Base-by-base conservation (phyloP, 2,888 invertebrate genomes). In the Cephonodes hylas region DNA sequence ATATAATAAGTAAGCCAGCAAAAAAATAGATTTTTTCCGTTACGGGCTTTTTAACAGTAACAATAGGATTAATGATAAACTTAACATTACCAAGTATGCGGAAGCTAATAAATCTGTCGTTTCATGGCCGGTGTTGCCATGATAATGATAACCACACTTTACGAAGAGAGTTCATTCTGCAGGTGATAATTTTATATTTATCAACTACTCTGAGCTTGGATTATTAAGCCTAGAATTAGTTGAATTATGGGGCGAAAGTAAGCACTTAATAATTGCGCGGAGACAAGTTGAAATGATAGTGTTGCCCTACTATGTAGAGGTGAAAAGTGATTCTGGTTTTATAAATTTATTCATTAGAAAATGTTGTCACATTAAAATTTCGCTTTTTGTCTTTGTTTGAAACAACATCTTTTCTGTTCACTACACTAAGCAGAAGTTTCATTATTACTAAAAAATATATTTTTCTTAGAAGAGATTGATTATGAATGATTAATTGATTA, bases 131-230 rank as follows among this genome's bases (percentile, higher is more conserved):
- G 53, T 53, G 53, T 20, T 53, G 18, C 53, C 53, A 53, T 18
- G 53, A 53, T 53, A 53, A 31, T 53, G 10, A 13, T 18, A 31
- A 53, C 31, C 18, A 53, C 53, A 31, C 53, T 46, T 46, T 25
- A 13, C 46, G 15, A 31, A 31, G 18, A 53, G 31, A 31, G 27
- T 53, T 31, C 18, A 53, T 31, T 53, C 27, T 27, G n/a, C 53
- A 18, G 53, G 53, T 53, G 53, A 53, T 53, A 53, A 53, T 53
- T 31, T 53, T 13, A 53, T 18, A 8, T 18, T 53, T 53, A 53
- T 53, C 53, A 31, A 53, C 7, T 18, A 18, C 31, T 8, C 31
- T 27, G 18, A 15, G 25, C 31, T 27, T n/a, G 31, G 31, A 53
- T 20, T 53, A 18, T 53, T 31, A 27, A 53, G 31, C 15, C 53